Base-by-base conservation (phyloP, 2,888 invertebrate species). In the Dichetophora obliterata region DNA sequence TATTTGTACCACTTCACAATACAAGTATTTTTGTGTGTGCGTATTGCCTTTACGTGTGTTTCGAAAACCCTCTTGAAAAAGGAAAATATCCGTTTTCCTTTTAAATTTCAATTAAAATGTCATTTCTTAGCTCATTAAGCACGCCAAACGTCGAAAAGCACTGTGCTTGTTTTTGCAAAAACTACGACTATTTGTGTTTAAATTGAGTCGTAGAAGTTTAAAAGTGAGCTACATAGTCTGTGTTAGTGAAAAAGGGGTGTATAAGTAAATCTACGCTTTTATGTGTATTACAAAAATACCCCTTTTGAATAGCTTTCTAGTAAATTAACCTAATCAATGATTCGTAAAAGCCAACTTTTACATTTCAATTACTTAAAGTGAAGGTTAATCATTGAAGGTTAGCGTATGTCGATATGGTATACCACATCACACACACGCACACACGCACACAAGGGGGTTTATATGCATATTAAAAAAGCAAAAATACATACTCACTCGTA, bases 321-420 rank as follows among this genome's bases (percentile, higher is more conserved):
- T 48, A 50, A 68, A 68, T 68, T 68, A 68, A 68, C 48, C 27
- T 50, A 68, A 68, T 68, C 68, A 68, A 68, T 68, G 68, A 68
- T 68, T 68, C 68, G 68, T 68, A 68, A 68, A 52, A 63, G 31
- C 63, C 27, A 24, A 63, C 63, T 63, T 31, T 31, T n/a, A 31
- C 24, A 63, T 63, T 63, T 63, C 63, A 63, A 63, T 63, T 63
- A 63, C 63, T 63, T 63, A 16, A 63, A 63, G 63, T 31, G 8
- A 16, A 31, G 31, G 63, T 63, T 31, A 43, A 43, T 14, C 43
- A 43, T 14, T 43, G 43, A 43, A 43, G 43, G 43, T 43, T 43
- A 43, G 14, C 43, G 11, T 43, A 43, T 43, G 43, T 43, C 6
- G 43, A 6, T 43, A 43, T 43, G 43, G 11, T 43, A 43, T 43